phyloP scores from a whole-genome alignment of 2,888 invertebrate species.

The Tetragonisca angustula region DNA sequence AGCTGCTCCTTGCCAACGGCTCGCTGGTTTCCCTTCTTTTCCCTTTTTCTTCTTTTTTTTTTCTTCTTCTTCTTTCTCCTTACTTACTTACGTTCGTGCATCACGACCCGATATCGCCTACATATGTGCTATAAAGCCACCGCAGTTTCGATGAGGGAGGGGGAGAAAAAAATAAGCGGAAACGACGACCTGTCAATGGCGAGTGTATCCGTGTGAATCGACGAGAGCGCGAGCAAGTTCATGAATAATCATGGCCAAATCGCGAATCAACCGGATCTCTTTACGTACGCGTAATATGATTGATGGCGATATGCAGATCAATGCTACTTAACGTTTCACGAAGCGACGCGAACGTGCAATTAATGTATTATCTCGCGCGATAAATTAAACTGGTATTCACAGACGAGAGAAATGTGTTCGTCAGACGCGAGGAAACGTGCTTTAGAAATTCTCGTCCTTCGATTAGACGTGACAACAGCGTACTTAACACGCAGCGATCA shows the following conservation, averaged over 20 bases:
- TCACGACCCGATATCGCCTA: slow-evolving; percentile 72
- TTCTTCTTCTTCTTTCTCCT: slow-evolving; percentile 56
- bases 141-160: slow-evolving; percentile 38
- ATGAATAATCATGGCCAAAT: slow-evolving; percentile 16
- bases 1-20: slow-evolving; percentile 80
- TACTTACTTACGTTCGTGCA: slow-evolving; percentile 55
- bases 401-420: no score
- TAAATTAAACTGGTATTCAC: neutral
- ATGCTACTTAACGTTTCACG: neutral
- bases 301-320: slow-evolving; percentile 14
- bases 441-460: neutral
- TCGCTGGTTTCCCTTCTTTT: slow-evolving; percentile 68
- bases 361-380: slow-evolving; percentile 4
- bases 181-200: slow-evolving; percentile 32
- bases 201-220: neutral
- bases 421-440: no score
- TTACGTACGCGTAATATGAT: neutral
- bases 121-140: slow-evolving; percentile 63
- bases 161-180: slow-evolving; percentile 11
- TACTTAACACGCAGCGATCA: neutral
- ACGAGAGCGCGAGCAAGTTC: neutral
- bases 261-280: slow-evolving; percentile 1
- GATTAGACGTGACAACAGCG: neutral
- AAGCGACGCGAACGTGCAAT: neutral
- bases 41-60: slow-evolving; percentile 37